Evolutionary conservation across 2,113 vertebrate genomes (phyloP).

Genomic region (Elephantulus edwardii): DNA sequence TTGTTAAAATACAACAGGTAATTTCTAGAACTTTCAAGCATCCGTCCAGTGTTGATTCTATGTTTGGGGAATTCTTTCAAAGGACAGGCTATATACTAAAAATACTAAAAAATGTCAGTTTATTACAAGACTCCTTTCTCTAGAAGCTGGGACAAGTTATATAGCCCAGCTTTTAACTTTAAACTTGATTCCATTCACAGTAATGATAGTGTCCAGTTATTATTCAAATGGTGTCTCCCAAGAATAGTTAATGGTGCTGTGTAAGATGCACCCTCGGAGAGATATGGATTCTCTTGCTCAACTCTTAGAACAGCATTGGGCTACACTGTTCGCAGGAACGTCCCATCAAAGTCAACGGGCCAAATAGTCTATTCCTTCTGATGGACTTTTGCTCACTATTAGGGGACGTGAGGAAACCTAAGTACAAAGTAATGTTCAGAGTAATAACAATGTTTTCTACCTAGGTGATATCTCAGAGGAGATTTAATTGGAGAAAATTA

Average conservation of each 20-base stretch:
- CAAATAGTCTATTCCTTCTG: conserved; percentile 39
- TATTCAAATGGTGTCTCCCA: conserved; percentile 22
- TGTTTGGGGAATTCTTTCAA: conserved; percentile 19
- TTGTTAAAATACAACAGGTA: neutral
- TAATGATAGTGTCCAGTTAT: conserved; percentile 3
- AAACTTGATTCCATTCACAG: conserved; percentile 52
- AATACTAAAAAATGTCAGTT: neutral
- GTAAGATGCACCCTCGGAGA: neutral
- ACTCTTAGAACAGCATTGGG: neutral
- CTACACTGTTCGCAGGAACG: conserved; percentile 1
- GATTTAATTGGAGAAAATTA: conserved; percentile 75
- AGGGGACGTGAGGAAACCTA: conserved; percentile 37
- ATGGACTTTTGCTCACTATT: conserved; percentile 40
- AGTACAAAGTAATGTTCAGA: conserved; percentile 68
- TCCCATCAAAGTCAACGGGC: neutral
- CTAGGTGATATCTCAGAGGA: conserved; percentile 68
- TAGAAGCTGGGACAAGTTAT: conserved; percentile 14
- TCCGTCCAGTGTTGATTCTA: neutral
- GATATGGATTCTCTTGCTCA: conserved; percentile 3
- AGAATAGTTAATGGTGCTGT: neutral
- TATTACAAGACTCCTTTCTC: neutral
- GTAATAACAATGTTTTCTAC: conserved; percentile 72
- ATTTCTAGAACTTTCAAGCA: conserved; percentile 23
- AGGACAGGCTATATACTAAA: neutral
- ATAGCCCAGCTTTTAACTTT: neutral